Percentiles rank a stretch among this genome's conserved stretches.
Evolutionary conservation across 2,888 invertebrate genomes (phyloP).

Genomic region (Cinara cedri): DNA sequence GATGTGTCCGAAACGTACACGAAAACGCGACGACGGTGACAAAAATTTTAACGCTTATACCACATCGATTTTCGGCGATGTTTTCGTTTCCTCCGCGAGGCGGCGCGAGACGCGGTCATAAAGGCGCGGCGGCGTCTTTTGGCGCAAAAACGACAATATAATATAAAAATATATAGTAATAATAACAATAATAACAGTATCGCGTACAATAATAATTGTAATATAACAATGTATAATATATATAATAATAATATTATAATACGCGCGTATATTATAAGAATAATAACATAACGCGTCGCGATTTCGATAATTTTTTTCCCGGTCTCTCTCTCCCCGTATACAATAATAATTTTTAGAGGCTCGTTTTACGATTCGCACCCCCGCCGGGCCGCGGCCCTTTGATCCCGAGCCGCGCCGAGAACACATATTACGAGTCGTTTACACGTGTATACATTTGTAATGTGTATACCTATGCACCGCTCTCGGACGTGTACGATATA

Average conservation of each 20-base stretch:
- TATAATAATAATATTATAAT: slow-evolving; percentile 20
- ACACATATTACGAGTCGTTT: slow-evolving; percentile 42
- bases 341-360: slow-evolving; percentile 52
- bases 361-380: slow-evolving; percentile 56
- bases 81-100: no score
- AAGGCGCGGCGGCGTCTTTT: slow-evolving; percentile 36
- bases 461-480: no score
- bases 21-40: slow-evolving; percentile 36
- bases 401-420: slow-evolving; percentile 39
- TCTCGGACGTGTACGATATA: no score
- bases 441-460: background rate
- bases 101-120: background rate
- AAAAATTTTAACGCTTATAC: slow-evolving; percentile 19
- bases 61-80: no score
- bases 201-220: no score
- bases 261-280: no score
- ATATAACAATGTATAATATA: no score
- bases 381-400: slow-evolving; percentile 46
- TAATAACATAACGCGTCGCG: slow-evolving; percentile 23
- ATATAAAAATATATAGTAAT: no score
- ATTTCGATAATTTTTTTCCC: background rate
- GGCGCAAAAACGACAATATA: slow-evolving; percentile 42
- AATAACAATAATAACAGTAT: no score
- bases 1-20: background rate
- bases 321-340: slow-evolving; percentile 15